Base-by-base conservation (phyloP, 64 coral and sea anemone genomes). In the Hydrozoanthus tunicans region DNA sequence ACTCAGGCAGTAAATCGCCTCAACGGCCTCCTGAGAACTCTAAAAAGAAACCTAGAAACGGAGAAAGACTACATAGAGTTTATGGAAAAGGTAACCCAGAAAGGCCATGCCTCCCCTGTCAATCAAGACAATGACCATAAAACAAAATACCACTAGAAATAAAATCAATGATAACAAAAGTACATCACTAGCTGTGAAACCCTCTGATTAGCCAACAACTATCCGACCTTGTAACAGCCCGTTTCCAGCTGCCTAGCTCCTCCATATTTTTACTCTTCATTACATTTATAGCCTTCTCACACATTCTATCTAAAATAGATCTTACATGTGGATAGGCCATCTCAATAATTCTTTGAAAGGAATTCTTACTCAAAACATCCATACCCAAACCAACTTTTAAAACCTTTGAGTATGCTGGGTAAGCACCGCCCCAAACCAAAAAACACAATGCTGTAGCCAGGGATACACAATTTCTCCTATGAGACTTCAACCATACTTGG, bases 191-290 rank as follows among this genome's bases (percentile, higher is more conserved):
- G 57, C 82, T 69, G 52, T 59, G 57, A 64, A 17, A 20, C n/a
- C 82, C 82, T 7, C 82, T 32, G 3, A 85, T 85, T 1, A 69
- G 20, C 82, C 82, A 85, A 32, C 82, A 85, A 66, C 82, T 61
- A 85, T 85, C 82, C 11, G 52, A 85, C 0, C 5, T 85, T 0
- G 83, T 86, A 4, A 86, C 83, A 6, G 83, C 83, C 8, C 32
- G 24, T 10, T 57, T 9, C 83, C 83, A 86, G 8, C 64, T 86
- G 1, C 83, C 83, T 55, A 85, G 62, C 4, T 4, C 10, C 3
- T 73, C 70, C 9, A 1, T 0, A 43, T 32, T 4, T 6, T 27
- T 3, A 6, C 54, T 62, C 6, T 66, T 89, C 85, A 89, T 56
- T 17, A 9, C 6, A 56, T 73, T 5, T 69, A 74, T 89, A 1